Evolutionary conservation across 2,113 vertebrate genomes (phyloP).

Genomic region (human (Homo sapiens)): DNA sequence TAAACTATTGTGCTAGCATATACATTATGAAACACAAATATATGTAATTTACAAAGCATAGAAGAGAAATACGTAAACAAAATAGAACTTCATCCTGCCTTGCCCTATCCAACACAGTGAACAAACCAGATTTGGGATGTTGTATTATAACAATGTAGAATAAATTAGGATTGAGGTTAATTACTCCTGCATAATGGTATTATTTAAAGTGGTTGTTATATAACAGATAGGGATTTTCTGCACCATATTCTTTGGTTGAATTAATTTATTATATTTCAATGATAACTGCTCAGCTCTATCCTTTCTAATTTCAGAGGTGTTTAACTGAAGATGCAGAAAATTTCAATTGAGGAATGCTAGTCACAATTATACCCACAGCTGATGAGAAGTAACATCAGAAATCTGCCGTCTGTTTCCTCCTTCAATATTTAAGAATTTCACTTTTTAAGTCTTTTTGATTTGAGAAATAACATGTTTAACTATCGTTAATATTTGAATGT

Average conservation of each 20-base stretch:
- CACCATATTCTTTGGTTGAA: neutral
- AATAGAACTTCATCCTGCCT: neutral
- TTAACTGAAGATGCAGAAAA: neutral
- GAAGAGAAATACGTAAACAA: neutral
- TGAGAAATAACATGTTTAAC: neutral
- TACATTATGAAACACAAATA: neutral
- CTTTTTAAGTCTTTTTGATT: neutral
- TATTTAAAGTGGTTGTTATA: neutral
- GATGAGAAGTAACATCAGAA: neutral
- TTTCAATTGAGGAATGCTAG: neutral
- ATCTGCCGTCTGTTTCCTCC: neutral
- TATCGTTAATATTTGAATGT: neutral
- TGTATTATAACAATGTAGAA: neutral
- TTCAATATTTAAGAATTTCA: neutral
- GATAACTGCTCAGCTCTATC: neutral
- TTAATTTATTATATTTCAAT: neutral
- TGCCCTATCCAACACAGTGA: neutral
- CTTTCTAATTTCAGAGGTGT: neutral
- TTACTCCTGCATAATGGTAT: neutral
- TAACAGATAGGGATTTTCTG: neutral
- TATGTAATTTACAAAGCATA: neutral
- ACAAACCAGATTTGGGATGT: neutral
- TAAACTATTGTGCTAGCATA: neutral
- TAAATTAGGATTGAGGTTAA: neutral
- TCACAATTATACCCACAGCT: neutral